Evolutionary conservation across 2,797 vertebrate species (phyloP).

Genomic region (Amphiprion clarkii): DNA sequence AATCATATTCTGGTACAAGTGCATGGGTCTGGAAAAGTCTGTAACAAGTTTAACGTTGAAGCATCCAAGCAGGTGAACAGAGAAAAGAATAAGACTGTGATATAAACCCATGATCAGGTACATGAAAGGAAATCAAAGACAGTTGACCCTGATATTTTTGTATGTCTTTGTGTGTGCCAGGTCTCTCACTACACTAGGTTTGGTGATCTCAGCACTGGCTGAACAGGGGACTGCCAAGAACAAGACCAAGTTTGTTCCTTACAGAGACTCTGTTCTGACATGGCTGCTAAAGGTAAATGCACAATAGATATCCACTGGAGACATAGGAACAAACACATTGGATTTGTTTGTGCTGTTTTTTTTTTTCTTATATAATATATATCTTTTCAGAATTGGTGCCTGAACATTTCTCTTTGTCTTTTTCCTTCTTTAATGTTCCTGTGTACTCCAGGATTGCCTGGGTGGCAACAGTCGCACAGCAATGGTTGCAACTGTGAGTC

Average conservation of each 20-base stretch:
- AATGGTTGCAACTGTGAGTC: conserved; percentile 98
- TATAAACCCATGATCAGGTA: neutral
- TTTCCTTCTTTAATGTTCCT: neutral
- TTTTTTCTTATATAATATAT: neutral
- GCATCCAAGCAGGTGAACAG: neutral
- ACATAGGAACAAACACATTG: neutral
- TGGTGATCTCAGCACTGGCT: conserved; percentile 88
- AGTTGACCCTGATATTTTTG: conserved; percentile 2
- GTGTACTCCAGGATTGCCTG: conserved; percentile 90
- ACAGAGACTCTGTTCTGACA: conserved; percentile 94
- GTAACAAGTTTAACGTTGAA: neutral
- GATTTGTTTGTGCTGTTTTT: neutral
- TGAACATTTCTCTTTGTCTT: neutral
- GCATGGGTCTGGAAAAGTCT: too few relatives aligned
- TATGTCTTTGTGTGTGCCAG: conserved; percentile 59
- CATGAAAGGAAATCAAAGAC: conserved; percentile 1
- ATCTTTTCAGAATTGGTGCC: neutral
- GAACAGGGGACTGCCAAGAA: conserved; percentile 91
- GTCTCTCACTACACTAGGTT: conserved; percentile 87
- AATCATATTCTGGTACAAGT: too few relatives aligned
- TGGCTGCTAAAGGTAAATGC: conserved; percentile 92
- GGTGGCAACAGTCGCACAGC: conserved; percentile 98
- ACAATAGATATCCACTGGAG: neutral
- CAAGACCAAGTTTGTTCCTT: conserved; percentile 95
- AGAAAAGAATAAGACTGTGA: neutral